Evolutionary conservation across 1,140 invertebrate species (phyloP).

Genomic region (Anastrepha obliqua): DNA sequence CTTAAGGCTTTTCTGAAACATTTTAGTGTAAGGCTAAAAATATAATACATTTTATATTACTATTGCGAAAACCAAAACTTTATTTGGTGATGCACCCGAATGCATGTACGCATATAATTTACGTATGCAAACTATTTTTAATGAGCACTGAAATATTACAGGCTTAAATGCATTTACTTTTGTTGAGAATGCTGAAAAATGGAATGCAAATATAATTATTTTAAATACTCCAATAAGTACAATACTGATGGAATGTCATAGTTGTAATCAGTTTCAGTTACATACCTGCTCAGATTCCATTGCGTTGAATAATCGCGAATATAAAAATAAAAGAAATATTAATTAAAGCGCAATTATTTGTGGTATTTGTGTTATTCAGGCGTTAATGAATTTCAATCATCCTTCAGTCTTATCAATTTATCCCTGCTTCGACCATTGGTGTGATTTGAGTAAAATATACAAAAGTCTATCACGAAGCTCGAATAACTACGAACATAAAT

Average conservation of each 20-base stretch:
- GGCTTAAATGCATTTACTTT: neutral
- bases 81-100: no score
- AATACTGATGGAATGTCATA: neutral
- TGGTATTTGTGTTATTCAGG: neutral
- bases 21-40: no score
- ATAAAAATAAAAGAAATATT: constrained; percentile 18
- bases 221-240: neutral
- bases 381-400: no score
- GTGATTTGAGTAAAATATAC: no score
- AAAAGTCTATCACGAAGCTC: no score
- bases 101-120: no score
- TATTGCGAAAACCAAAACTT: no score
- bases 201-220: neutral
- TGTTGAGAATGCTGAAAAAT: neutral
- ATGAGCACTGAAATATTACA: neutral
- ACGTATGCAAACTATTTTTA: neutral
- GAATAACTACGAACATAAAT: no score
- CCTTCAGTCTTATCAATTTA: no score
- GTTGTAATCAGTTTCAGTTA: constrained; percentile 27
- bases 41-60: no score
- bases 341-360: neutral
- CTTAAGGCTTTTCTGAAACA: no score
- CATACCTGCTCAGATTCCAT: neutral
- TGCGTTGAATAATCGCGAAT: neutral
- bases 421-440: no score